A percentile compares a stretch with the other conserved stretches of the same genome.
These are phyloP conservation scores for Archips crataeganus DNA, from an alignment of 2,888 invertebrate species.

Conservation along the genomic window DNA sequence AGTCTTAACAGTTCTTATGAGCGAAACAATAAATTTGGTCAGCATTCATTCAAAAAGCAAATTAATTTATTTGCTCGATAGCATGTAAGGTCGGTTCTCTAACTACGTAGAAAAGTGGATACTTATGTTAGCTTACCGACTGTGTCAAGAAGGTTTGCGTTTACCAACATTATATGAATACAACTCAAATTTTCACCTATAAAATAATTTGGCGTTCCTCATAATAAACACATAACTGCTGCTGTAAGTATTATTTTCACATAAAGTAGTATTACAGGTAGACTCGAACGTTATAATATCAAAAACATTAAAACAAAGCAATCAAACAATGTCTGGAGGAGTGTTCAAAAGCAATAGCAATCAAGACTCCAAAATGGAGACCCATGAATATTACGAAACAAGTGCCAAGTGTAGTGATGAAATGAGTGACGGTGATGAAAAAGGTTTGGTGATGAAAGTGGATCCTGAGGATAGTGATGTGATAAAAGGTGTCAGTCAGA, in stretches of 20 bases:
- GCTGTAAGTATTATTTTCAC: background rate
- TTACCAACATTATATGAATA: too few relatives aligned
- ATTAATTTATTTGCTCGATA: too few relatives aligned
- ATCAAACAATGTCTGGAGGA: slow-evolving; percentile 47
- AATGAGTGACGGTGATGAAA: slow-evolving; percentile 44
- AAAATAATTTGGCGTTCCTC: too few relatives aligned
- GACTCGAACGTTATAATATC: background rate
- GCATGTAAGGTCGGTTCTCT: too few relatives aligned
- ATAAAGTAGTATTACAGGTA: background rate
- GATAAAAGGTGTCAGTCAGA: slow-evolving; percentile 56
- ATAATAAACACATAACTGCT: too few relatives aligned
- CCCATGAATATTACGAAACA: slow-evolving; percentile 37
- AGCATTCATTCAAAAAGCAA: too few relatives aligned
- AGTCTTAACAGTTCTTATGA: too few relatives aligned
- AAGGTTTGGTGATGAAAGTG: slow-evolving; percentile 46
- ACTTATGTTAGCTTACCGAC: too few relatives aligned
- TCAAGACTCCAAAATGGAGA: slow-evolving; percentile 45
- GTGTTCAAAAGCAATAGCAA: slow-evolving; percentile 46
- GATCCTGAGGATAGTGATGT: slow-evolving; percentile 58
- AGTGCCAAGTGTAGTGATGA: slow-evolving; percentile 49
- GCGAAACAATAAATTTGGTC: too few relatives aligned
- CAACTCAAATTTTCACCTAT: too few relatives aligned
- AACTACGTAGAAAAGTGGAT: too few relatives aligned
- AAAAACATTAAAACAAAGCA: background rate
- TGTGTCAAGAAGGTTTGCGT: too few relatives aligned